These are phyloP conservation scores for Electrona antarctica DNA, from an alignment of 2,113 vertebrate genomes.

Conservation along the genomic window DNA sequence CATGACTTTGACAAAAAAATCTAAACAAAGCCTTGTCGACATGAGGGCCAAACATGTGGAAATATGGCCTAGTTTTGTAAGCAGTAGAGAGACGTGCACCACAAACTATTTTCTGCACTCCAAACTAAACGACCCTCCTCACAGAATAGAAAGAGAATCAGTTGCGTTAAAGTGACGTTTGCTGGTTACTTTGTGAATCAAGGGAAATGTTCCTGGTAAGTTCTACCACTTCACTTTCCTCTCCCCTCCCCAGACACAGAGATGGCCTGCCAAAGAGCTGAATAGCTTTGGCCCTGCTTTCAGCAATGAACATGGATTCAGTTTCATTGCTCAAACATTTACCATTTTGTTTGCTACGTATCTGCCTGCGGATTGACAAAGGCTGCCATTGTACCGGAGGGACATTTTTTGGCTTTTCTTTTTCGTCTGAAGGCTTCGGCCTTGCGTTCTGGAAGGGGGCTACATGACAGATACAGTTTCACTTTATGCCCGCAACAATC, in stretches of 20 bases:
- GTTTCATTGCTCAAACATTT: conserved; percentile 71
- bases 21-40: conserved; percentile 52
- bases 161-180: conserved; percentile 12
- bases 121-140: neutral
- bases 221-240: conserved; percentile 28
- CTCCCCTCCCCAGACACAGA: conserved; percentile 30
- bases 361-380: conserved; percentile 66
- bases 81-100: conserved; percentile 32
- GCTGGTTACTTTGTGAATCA: conserved; percentile 12
- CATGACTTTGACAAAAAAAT: conserved; percentile 59
- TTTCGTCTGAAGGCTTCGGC: conserved; percentile 40
- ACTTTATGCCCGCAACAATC: conserved; percentile 59
- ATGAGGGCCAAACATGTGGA: conserved; percentile 47
- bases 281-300: conserved; percentile 60
- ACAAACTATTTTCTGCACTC: neutral
- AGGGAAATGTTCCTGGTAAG: conserved; percentile 26
- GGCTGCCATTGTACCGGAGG: conserved; percentile 60
- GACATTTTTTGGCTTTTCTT: conserved; percentile 55
- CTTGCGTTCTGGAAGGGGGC: conserved; percentile 34
- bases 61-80: conserved; percentile 23
- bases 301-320: conserved; percentile 40
- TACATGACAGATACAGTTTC: conserved; percentile 61
- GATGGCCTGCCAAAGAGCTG: conserved; percentile 44
- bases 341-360: conserved; percentile 64
- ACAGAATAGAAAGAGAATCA: neutral